Base-by-base conservation (phyloP, 2,888 invertebrate genomes). In the Tetragonula carbonaria region DNA sequence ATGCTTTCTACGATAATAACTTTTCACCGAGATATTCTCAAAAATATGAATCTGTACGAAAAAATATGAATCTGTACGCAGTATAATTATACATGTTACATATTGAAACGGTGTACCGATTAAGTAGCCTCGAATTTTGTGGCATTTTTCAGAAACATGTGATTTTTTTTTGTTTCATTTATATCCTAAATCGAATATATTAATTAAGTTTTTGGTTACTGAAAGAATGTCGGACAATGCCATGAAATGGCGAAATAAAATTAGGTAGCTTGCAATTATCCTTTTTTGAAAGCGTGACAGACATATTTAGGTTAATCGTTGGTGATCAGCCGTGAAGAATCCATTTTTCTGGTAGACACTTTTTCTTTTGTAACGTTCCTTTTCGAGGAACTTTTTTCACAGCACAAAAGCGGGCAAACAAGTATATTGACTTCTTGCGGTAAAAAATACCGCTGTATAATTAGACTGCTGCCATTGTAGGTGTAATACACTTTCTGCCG, bases 371-470 rank as follows among this genome's bases (percentile, higher is more conserved):
- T 16, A 8, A 8, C 8, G 23, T 62, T 62, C 8, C 45, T 62
- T 28, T 28, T 62, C 23, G 0, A 23, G 28, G 16, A 23, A 4
- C 8, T 16, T 62, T 45, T 62, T 23, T 16, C 23, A 16, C 23
- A 0, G 8, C 16, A 8, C 45, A 62, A 8, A 62, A 62, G 3
- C 23, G 18, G 18, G 23, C 28, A 11, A 70, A 55, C 33, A 33
- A 28, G 28, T 50, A 14, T 50, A 51, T 5, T 21, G 55, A 28
- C 45, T 59, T 59, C 38, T 55, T 57, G 16, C 63, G 66, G 38
- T 66, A 45, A 38, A 45, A 67, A 67, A 67, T 45, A 33, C n/a
- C n/a, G n/a, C n/a, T 38, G 38, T 38, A 18, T 57, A n/a, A 71
- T 57, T 21, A 18, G 38, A n/a, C n/a, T 18, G 1, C n/a, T n/a